Evolutionary conservation across 2,797 vertebrate genomes (phyloP), one percentile per base, ranked within the genome.

Genomic region (Gadopsis bispinosus): DNA sequence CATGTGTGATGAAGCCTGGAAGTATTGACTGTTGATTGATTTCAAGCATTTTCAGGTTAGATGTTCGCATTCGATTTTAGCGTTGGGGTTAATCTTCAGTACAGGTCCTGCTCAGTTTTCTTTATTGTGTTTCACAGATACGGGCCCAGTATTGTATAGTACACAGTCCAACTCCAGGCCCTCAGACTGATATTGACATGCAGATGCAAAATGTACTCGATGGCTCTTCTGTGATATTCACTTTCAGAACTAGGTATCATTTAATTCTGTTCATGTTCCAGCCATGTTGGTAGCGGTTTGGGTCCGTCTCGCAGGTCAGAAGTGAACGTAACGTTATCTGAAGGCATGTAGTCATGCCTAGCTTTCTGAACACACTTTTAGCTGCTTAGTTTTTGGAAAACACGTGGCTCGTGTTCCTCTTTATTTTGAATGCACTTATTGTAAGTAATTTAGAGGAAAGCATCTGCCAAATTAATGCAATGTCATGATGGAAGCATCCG

Each of bases 91-190:
- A 22, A 51, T 29, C 2, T 31, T 47, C 29, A 51, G 43, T 9
- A 5, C 16, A 58, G 0, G 61, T 66, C 35, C 50, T 37, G 54
- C 20, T 33, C 4, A 33, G 3, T 20, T 66, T 7, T 61, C 3
- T 3, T 31, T 56, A 50, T 17, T 66, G 4, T 67, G 17, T 37
- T 22, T 62, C 41, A 74, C 66, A 51, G 20, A 81, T 16, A 4
- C 7, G 9, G 47, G 61, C 31, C 31, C 20, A 41, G 55, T 5
- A 47, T 22, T 68, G 29, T 73, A 5, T 55, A 59, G 35, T 26
- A 4, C 55, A 73, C 54, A 65, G 65, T 43, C 45, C 45, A 79
- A 26, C 35, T 55, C 14, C 14, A 13, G 53, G 63, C 22, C 22
- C 26, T 61, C 7, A 54, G 35, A 60, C 22, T 59, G 33, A 64